Percentiles rank a stretch among this genome's conserved stretches.
Evolutionary conservation across 2,888 invertebrate genomes (phyloP).

Genomic region (Cremastobaeus sp.): DNA sequence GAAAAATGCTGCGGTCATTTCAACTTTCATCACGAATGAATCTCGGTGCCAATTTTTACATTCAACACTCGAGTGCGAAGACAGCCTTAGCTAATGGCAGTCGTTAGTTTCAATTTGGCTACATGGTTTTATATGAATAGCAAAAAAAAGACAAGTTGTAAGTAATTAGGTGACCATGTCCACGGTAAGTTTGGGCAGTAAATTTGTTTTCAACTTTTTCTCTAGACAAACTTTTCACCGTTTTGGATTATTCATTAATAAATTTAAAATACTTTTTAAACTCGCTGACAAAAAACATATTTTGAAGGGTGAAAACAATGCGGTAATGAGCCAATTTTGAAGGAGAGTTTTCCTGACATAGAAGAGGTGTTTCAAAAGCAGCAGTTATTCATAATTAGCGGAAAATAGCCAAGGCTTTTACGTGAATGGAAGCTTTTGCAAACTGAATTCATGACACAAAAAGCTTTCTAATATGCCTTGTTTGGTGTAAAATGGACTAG

Average conservation of each 20-base stretch:
- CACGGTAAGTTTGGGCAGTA: too few species aligned
- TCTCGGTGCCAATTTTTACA: constrained; percentile 25
- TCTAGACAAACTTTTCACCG: too few species aligned
- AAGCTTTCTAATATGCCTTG: constrained; percentile 31
- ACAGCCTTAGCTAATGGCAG: constrained; percentile 1
- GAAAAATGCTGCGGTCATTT: constrained; percentile 40
- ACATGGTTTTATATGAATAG: too few species aligned
- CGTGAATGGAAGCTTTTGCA: constrained; percentile 69
- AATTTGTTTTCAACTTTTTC: too few species aligned
- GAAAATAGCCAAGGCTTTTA: constrained; percentile 69
- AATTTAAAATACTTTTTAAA: too few species aligned
- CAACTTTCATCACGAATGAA: constrained; percentile 38
- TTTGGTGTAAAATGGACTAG: too few species aligned
- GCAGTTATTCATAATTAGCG: constrained; percentile 72
- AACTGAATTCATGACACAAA: constrained; percentile 66
- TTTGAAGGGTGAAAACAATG: constrained; percentile 32
- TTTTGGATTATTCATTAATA: too few species aligned
- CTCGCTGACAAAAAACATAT: too few species aligned
- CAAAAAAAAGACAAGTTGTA: too few species aligned
- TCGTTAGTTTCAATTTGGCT: constrained; percentile 38
- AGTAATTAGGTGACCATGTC: too few species aligned
- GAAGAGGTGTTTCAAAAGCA: constrained; percentile 68
- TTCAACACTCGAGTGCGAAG: constrained; percentile 28
- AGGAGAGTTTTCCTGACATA: constrained; percentile 38
- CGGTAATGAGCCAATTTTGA: constrained; percentile 38